A percentile compares a stretch with the other conserved stretches of the same genome.
Conservation (phyloP, 1,140 invertebrate genomes). For the Drosophila lini region DNA sequence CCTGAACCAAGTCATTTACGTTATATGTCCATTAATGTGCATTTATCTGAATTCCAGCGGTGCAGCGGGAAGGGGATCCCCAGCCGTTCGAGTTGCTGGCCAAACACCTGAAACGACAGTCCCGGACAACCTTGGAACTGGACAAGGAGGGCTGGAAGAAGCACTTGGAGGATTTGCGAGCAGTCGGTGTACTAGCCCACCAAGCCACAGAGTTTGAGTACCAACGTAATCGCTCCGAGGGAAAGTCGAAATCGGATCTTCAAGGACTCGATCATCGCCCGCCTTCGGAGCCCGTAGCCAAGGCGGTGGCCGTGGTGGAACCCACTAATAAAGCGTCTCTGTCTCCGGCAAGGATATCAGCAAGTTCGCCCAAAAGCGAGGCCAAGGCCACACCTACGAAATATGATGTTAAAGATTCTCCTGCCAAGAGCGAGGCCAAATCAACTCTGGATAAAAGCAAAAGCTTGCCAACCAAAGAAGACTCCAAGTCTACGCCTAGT, state of each 20-base stretch:
- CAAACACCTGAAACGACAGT: conserved; percentile 77
- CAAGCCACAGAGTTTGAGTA: conserved; percentile 80
- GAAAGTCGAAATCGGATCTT: conserved; percentile 71
- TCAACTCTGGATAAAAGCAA: conserved; percentile 10
- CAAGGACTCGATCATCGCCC: conserved; percentile 43
- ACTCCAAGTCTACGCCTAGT: conserved; percentile 6
- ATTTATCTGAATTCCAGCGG: conserved; percentile 80
- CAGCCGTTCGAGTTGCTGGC: conserved; percentile 82
- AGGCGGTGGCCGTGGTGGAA: conserved; percentile 66
- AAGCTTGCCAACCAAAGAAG: conserved; percentile 27
- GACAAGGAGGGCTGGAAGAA: conserved; percentile 72
- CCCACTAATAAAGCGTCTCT: conserved; percentile 55
- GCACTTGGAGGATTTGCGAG: conserved; percentile 74
- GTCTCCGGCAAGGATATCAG: conserved; percentile 42
- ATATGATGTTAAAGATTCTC: not conserved
- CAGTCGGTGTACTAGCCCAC: conserved; percentile 70
- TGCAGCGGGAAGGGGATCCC: conserved; percentile 85
- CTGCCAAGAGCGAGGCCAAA: conserved; percentile 1
- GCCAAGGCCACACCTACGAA: conserved; percentile 7
- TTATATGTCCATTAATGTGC: not conserved
- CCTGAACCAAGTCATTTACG: not conserved
- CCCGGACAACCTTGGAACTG: conserved; percentile 44
- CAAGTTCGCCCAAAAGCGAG: conserved; percentile 5
- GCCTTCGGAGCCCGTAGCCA: conserved; percentile 17
- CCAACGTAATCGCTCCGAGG: conserved; percentile 69